Evolutionary conservation across 2,888 invertebrate species (phyloP), one percentile per base, ranked within the genome.

Genomic region (Yponomeuta sedellus): DNA sequence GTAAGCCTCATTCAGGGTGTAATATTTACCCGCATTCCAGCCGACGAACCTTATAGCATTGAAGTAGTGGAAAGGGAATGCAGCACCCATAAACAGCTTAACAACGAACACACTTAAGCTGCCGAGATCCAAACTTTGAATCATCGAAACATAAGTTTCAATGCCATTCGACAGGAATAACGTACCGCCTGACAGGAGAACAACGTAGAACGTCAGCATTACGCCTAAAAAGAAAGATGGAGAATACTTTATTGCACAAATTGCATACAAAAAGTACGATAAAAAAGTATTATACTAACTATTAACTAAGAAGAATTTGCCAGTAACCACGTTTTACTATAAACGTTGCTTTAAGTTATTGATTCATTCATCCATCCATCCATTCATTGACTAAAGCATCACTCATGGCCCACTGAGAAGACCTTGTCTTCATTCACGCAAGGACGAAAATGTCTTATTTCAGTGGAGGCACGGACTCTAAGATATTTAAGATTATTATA

Each of bases 111-210:
- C 70, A 0, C 70, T 34, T 0, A 73, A 20, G 1, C 69, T 16
- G 0, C 80, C 76, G 1, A 89, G 40, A 62, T 87, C 74, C 12
- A 88, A 66, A 64, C 84, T 85, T 67, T 89, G 88, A 16, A 89
- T 83, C 20, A 86, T 77, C 0, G 78, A 78, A 0, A 86, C 82
- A 67, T 81, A 82, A 0, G 85, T 79, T 20, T 88, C 85, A 0
- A 87, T 72, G 0, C 89, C 90, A 34, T 86, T 83, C 0, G 85
- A 71, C 0, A 88, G 72, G 67, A 86, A 83, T 40, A 89, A 66
- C 0, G 85, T 68, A 0, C 82, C 84, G 0, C 74, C 74, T 0
- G 85, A 73, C 1, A 89, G 67, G 2, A 79, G 3, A 0, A 85
- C 8, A 0, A 83, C 80, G 70, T 83, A 86, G 0, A 68, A 64